Base-by-base conservation (phyloP, 2,797 vertebrate genomes). In the Rhinogobio ventralis region DNA sequence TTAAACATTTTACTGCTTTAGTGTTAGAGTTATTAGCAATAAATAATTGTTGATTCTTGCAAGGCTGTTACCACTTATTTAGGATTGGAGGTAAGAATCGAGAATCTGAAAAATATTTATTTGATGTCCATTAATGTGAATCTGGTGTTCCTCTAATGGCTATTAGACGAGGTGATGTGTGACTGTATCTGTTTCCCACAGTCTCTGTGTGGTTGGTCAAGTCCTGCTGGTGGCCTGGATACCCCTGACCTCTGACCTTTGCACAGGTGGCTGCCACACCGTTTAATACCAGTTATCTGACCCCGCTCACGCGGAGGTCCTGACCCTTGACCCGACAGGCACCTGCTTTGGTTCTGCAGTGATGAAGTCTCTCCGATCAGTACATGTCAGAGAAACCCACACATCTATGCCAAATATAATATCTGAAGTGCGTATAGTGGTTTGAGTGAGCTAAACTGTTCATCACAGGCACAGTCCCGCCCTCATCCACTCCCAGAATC, bases 221-320 rank as follows among this genome's bases (percentile, higher is more conserved):
- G 80, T 55, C 46, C 51, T 83, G 81, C 36, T 84, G 79, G 84
- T 82, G 87, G 76, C 82, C 84, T 66, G 28, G 28, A 46, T 85
- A 57, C 46, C 85, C 76, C 60, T 92, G 86, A 90, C 87, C 89
- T 23, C 71, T 84, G 81, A 76, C 86, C 39, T 57, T 49, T 76
- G 64, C 82, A 93, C 93, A 93, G 92, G 91, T 93, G 91, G 86
- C 85, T 81, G 20, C 49, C 68, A 55, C 20, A 83, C 51, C 67
- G 0, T 90, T 90, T 91, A 90, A 92, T 91, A 89, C 84, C 67
- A 85, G 89, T 85, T 85, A 88, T 87, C 89, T 89, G 92, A 91
- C 90, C 90, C 84, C 72, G 33, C 64, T 90, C 17, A 84, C 83
- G 73, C 87, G 42, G 86, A 91, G 87, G 87, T 45, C 33, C 5